Conservation (phyloP, 2,797 vertebrate genomes). For the Aphelocoma californica region DNA sequence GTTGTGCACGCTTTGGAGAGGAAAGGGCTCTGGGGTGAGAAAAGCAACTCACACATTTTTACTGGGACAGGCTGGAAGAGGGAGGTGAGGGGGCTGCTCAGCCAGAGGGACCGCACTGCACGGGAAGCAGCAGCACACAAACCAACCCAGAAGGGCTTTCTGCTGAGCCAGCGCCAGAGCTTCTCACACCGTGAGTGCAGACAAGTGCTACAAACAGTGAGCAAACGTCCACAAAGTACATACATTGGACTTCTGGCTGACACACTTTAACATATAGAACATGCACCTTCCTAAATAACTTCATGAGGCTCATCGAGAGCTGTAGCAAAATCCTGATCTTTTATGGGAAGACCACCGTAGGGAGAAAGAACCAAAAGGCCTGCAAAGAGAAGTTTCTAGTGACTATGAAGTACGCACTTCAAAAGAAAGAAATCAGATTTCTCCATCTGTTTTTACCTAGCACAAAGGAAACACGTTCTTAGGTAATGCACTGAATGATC, state of each 20-base stretch:
- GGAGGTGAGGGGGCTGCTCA: neutral
- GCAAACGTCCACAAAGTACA: neutral
- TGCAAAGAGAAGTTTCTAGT: neutral
- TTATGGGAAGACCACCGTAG: neutral
- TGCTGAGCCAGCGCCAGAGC: rapidly evolving
- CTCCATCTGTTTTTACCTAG: neutral
- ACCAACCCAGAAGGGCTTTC: neutral
- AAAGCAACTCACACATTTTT: neutral
- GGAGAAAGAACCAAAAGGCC: neutral
- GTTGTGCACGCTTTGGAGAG: neutral
- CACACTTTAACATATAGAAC: neutral
- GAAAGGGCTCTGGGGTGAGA: neutral
- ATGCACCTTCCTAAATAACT: neutral
- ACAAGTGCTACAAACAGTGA: neutral
- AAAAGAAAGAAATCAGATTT: neutral
- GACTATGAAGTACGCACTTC: neutral
- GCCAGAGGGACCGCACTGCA: neutral
- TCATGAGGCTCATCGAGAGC: neutral
- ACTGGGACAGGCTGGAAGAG: neutral
- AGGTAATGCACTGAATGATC: neutral
- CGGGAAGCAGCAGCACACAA: neutral
- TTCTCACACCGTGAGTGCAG: neutral
- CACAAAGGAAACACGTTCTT: neutral
- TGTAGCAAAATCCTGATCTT: neutral
- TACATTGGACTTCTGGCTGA: neutral